Evolutionary conservation across 2,888 invertebrate genomes (phyloP), one percentile per base, ranked within the genome.

Genomic region (Philonicus albiceps): DNA sequence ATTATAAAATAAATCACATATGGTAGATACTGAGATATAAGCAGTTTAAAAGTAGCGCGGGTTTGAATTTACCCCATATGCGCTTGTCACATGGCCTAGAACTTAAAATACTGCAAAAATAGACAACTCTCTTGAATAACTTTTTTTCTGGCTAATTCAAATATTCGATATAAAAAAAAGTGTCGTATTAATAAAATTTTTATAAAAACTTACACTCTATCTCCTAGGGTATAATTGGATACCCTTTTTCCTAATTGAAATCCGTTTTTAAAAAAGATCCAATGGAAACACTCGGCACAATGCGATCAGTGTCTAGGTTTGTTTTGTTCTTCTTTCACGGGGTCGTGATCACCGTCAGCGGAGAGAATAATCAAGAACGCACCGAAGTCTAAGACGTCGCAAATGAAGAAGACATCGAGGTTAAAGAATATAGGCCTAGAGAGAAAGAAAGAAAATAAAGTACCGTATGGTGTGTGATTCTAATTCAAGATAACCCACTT

Each of bases 381-480:
- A 30, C 27, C 19, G n/a, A n/a, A n/a, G n/a, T n/a, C n/a, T n/a
- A 78, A 37, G 27, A 43, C 78, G 49, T 19, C 49, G 49, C 16
- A 80, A 55, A 80, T 80, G 83, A 40, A 73, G 73, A 40, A 72
- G 73, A n/a, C 73, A 73, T 84, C 30, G 72, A 73, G 73, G 84
- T 84, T 84, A 31, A 84, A 84, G 73, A 84, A 84, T 84, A 84
- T 72, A 84, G 84, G 84, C 84, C 84, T 84, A 84, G 73, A 84
- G 34, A 49, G 78, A 83, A 76, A 86, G 37, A 86, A 80, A 80
- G 86, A 86, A 86, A 76, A 55, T 53, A 86, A 80, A 86, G 86
- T 88, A 88, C 88, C 87, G 88, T 88, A 87, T 84, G 80, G 49
- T 53, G 81, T 87, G 86, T 86, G 88, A 88, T 88, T 88, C 88